A percentile compares a stretch with the other conserved stretches of the same genome.
phyloP scores from a whole-genome alignment of 1,140 invertebrate genomes.

The Varroa destructor region DNA sequence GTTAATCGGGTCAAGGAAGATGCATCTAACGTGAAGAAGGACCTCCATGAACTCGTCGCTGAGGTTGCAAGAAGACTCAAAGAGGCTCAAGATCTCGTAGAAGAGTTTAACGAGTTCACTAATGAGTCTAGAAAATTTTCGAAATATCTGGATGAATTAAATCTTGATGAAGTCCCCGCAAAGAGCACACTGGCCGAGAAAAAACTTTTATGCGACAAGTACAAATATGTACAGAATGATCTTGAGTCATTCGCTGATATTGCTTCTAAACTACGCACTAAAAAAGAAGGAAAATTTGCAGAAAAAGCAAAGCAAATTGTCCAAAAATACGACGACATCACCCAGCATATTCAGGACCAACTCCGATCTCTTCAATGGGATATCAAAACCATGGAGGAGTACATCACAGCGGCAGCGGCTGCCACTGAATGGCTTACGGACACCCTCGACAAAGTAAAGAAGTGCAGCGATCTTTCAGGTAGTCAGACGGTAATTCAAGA shows the following conservation, averaged over 20 bases:
- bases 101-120: slow-evolving; percentile 65
- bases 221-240: slow-evolving; percentile 34
- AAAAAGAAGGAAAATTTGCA: slow-evolving; percentile 73
- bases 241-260: slow-evolving; percentile 45
- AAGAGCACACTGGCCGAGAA: slow-evolving; percentile 34
- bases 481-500: slow-evolving; percentile 39
- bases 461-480: slow-evolving; percentile 38
- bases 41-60: slow-evolving; percentile 66
- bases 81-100: slow-evolving; percentile 53
- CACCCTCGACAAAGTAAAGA: slow-evolving; percentile 37
- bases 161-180: slow-evolving; percentile 54
- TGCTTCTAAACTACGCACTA: slow-evolving; percentile 51
- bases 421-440: slow-evolving; percentile 37
- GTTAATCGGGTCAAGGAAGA: slow-evolving; percentile 74
- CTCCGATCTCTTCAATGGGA: slow-evolving; percentile 28
- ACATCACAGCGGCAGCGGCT: slow-evolving; percentile 37
- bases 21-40: slow-evolving; percentile 66
- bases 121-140: slow-evolving; percentile 44
- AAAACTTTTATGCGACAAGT: slow-evolving; percentile 33
- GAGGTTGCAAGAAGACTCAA: slow-evolving; percentile 64
- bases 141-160: slow-evolving; percentile 68
- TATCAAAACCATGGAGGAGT: slow-evolving; percentile 33
- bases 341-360: slow-evolving; percentile 39
- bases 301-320: slow-evolving; percentile 52
- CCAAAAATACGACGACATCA: slow-evolving; percentile 2